Percentiles rank a stretch among this genome's conserved stretches.
These are phyloP conservation scores for Drosophila ochracea DNA, from an alignment of 2,888 invertebrate genomes.

Conservation along the genomic window DNA sequence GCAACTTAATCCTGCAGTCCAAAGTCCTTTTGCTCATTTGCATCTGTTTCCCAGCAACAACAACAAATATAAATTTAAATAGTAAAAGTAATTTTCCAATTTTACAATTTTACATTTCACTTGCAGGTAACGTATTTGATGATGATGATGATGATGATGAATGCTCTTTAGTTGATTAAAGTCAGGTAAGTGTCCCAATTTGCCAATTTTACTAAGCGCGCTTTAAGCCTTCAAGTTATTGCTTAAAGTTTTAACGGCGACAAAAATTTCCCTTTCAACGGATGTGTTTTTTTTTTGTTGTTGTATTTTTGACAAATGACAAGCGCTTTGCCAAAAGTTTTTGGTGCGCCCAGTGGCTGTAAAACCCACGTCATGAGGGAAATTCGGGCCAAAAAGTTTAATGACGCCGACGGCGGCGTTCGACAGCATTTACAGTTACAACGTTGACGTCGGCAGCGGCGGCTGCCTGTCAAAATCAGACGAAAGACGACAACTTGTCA, in stretches of 20 bases:
- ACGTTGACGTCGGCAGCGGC: slow-evolving; percentile 12
- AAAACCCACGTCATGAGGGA: slow-evolving; percentile 15
- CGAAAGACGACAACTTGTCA: slow-evolving; percentile 58
- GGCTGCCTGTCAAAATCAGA: slow-evolving; percentile 67
- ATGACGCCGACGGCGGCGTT: slow-evolving; percentile 38
- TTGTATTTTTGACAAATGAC: slow-evolving; percentile 44
- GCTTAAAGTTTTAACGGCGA: slow-evolving; percentile 5
- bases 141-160: slow-evolving; percentile 19
- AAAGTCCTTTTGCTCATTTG: slow-evolving; percentile 56
- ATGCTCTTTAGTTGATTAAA: slow-evolving; percentile 7
- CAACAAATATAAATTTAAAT: not conserved
- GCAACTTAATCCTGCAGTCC: slow-evolving; percentile 64
- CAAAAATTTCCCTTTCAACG: slow-evolving; percentile 12
- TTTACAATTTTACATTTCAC: slow-evolving; percentile 22
- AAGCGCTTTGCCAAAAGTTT: slow-evolving; percentile 21
- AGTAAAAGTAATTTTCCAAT: not conserved
- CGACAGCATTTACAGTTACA: slow-evolving; percentile 32
- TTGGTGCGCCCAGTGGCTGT: slow-evolving; percentile 20
- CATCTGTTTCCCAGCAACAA: slow-evolving; percentile 42
- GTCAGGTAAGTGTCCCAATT: slow-evolving; percentile 60
- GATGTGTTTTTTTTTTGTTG: not conserved
- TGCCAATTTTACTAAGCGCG: not conserved
- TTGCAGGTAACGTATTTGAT: slow-evolving; percentile 68
- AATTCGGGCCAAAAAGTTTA: slow-evolving; percentile 42
- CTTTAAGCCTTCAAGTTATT: not conserved